Percentiles rank a stretch among this genome's conserved stretches.
These are phyloP conservation scores for Acrocephalus scirpaceus DNA, from an alignment of 2,797 vertebrate genomes.

Conservation along the genomic window DNA sequence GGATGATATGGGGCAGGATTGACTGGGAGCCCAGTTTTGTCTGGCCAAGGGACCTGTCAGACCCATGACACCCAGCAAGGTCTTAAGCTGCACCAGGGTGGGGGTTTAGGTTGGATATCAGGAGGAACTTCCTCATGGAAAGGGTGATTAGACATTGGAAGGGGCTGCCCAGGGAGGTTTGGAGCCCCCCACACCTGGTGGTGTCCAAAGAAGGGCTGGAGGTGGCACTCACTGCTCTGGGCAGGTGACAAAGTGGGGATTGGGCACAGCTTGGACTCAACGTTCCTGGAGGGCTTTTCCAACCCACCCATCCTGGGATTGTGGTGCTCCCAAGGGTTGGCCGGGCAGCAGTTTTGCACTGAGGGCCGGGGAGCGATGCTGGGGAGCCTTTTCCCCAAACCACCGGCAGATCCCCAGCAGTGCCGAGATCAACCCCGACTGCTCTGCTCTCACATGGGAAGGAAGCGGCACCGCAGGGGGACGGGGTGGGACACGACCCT, in stretches of 20 bases:
- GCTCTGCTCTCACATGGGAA: fast-evolving
- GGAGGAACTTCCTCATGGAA: neutral
- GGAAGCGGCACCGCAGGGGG: neutral
- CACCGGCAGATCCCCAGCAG: fast-evolving
- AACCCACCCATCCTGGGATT: neutral
- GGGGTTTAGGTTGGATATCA: neutral
- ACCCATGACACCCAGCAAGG: neutral
- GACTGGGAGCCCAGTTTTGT: neutral
- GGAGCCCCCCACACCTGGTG: neutral
- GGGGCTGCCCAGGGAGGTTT: neutral
- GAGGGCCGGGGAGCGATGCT: neutral
- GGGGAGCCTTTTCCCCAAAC: neutral
- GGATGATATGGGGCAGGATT: neutral
- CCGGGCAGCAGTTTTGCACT: neutral
- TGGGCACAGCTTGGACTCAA: fast-evolving
- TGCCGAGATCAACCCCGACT: fast-evolving
- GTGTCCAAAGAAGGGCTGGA: neutral
- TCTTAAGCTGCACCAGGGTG: fast-evolving
- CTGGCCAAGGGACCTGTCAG: neutral
- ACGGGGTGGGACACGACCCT: neutral
- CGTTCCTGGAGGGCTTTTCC: neutral
- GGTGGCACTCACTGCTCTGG: neutral
- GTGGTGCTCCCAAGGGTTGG: neutral
- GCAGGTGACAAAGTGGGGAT: neutral
- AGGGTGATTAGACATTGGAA: neutral